phyloP scores from a whole-genome alignment of 35 echinoderm and acorn worm species.

The Heliocidaris erythrogramma region DNA sequence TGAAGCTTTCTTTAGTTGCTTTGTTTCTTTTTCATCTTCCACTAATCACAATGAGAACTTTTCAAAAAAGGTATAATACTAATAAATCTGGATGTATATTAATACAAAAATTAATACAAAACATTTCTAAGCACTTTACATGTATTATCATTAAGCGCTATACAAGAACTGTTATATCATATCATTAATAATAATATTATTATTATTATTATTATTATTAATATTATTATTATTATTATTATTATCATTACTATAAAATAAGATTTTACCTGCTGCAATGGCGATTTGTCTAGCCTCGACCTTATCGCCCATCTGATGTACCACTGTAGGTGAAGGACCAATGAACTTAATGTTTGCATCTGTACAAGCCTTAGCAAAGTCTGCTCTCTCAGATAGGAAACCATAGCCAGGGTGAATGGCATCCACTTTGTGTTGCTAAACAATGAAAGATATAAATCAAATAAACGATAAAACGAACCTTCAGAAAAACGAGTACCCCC shows the following conservation, averaged over 20 bases:
- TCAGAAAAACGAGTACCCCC: too few species aligned
- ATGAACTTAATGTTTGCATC: slow-evolving; percentile 94
- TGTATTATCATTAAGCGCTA: too few species aligned
- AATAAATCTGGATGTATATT: too few species aligned
- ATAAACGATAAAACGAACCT: too few species aligned
- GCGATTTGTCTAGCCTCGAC: slow-evolving; percentile 91
- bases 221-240: background rate
- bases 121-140: too few species aligned
- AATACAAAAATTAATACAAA: too few species aligned
- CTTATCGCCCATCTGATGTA: slow-evolving; percentile 96
- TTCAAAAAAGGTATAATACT: too few species aligned
- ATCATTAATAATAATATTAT: too few species aligned
- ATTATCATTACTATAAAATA: background rate
- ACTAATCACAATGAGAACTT: too few species aligned
- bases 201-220: background rate
- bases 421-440: slow-evolving; percentile 89
- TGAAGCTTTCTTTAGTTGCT: too few species aligned
- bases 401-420: slow-evolving; percentile 98
- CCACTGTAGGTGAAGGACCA: slow-evolving; percentile 86
- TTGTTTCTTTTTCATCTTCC: too few species aligned
- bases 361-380: slow-evolving; percentile 90
- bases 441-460: background rate
- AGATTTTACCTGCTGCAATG: slow-evolving; percentile 79
- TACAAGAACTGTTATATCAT: too few species aligned
- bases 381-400: slow-evolving; percentile 94